A percentile compares a stretch with the other conserved stretches of the same genome.
These are phyloP conservation scores for Tupaia chinensis DNA, from an alignment of 2,113 vertebrate species.

Conservation along the genomic window DNA sequence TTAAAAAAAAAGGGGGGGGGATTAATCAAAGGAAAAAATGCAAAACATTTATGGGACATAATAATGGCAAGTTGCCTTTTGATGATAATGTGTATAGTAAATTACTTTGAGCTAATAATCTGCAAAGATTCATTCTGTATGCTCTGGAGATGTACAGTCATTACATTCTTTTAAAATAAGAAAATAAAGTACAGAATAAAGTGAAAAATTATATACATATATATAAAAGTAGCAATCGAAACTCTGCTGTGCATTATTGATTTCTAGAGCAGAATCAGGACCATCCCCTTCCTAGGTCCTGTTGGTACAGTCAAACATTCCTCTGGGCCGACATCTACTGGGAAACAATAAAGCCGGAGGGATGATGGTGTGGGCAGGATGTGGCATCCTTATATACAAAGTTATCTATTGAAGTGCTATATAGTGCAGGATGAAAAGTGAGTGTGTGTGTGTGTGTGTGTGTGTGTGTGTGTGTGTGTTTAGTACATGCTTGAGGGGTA, in stretches of 20 bases:
- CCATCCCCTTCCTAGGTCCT: background rate
- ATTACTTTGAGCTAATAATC: too few relatives aligned
- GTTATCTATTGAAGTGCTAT: constrained; percentile 24
- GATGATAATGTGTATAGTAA: too few relatives aligned
- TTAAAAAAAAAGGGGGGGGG: too few relatives aligned
- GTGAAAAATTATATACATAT: too few relatives aligned
- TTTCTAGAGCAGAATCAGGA: constrained; percentile 34
- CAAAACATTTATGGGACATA: too few relatives aligned
- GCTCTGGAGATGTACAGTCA: too few relatives aligned
- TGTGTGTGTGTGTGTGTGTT: background rate
- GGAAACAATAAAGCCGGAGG: background rate
- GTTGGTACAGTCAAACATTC: background rate
- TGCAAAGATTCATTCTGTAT: too few relatives aligned
- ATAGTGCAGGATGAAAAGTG: background rate
- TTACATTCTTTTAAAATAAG: background rate
- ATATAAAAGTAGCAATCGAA: background rate
- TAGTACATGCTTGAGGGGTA: background rate
- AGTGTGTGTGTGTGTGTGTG: background rate
- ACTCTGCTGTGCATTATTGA: background rate
- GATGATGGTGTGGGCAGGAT: background rate
- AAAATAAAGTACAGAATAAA: background rate
- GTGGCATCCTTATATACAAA: background rate
- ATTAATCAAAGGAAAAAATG: too few relatives aligned
- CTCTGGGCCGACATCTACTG: background rate
- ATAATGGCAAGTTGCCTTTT: too few relatives aligned